Evolutionary conservation across 1,140 invertebrate species (phyloP).

Genomic region (Pogonomyrmex barbatus): DNA sequence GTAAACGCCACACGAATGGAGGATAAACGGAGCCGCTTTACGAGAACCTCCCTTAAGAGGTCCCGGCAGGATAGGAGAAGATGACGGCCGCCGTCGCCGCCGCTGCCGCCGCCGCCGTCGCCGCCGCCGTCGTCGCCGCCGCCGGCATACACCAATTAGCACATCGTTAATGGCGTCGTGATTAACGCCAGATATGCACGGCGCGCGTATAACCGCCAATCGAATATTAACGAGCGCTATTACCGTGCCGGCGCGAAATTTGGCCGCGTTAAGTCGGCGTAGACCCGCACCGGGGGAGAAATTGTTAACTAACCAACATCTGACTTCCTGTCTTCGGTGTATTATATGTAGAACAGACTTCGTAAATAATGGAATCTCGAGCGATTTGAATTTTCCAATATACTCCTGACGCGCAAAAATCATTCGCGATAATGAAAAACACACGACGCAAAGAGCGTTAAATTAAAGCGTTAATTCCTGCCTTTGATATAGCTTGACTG

Average conservation of each 20-base stretch:
- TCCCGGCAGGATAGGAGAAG: neutral
- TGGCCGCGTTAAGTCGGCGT: constrained; percentile 48
- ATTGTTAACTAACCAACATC: neutral
- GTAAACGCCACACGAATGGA: constrained; percentile 14
- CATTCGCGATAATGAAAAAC: neutral
- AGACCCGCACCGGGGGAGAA: constrained; percentile 5
- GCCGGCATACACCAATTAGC: constrained; percentile 35
- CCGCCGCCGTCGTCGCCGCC: neutral
- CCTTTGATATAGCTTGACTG: neutral
- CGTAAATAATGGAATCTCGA: neutral
- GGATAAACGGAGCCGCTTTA: constrained; percentile 51
- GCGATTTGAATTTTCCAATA: neutral
- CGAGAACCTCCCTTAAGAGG: constrained; percentile 22
- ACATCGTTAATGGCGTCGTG: constrained; percentile 61
- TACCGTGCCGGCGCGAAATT: constrained; percentile 50
- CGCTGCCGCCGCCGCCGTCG: neutral
- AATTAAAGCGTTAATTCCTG: neutral
- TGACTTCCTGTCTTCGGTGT: neutral
- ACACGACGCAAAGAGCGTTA: neutral
- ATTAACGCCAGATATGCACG: constrained; percentile 68
- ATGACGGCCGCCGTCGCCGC: neutral
- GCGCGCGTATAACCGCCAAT: constrained; percentile 67
- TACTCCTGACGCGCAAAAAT: neutral
- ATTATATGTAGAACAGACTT: neutral
- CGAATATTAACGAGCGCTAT: constrained; percentile 76